Evolutionary conservation across 1,140 invertebrate genomes (phyloP).

Genomic region (Hormaphis cornu): DNA sequence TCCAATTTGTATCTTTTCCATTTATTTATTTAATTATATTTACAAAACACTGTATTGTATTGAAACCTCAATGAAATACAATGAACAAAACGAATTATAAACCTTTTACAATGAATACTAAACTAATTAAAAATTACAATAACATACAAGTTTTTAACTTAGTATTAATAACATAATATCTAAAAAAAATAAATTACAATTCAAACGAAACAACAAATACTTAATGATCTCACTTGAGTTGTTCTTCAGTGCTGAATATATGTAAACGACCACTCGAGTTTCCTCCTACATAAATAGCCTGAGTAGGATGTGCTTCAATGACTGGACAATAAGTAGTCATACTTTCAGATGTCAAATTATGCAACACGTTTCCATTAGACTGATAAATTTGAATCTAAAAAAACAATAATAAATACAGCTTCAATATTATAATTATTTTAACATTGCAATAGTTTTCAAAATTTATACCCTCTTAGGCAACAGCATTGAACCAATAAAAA

Average conservation of each 20-base stretch:
- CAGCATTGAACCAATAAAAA: slow-evolving; percentile 34
- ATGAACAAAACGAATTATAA: too few relatives aligned
- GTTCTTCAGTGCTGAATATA: slow-evolving; percentile 28
- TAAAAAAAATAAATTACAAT: too few relatives aligned
- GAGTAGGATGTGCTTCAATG: slow-evolving; percentile 33
- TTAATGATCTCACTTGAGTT: neutral
- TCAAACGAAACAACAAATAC: too few relatives aligned
- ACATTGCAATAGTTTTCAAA: neutral
- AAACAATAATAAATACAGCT: slow-evolving; percentile 13
- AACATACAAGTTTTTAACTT: too few relatives aligned
- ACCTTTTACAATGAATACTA: too few relatives aligned
- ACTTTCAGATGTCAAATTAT: slow-evolving; percentile 16
- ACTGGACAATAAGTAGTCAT: slow-evolving; percentile 33
- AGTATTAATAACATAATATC: too few relatives aligned
- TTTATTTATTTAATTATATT: too few relatives aligned
- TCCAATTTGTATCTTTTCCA: too few relatives aligned
- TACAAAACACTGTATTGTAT: too few relatives aligned
- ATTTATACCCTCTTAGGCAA: slow-evolving; percentile 33
- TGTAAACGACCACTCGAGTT: slow-evolving; percentile 34
- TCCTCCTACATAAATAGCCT: slow-evolving; percentile 36
- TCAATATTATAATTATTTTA: neutral
- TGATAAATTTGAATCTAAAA: slow-evolving; percentile 35
- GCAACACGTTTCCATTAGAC: slow-evolving; percentile 27
- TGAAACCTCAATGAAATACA: too few relatives aligned
- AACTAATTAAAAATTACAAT: too few relatives aligned